phyloP scores from a whole-genome alignment of 2,797 vertebrate species.

The Synanceia verrucosa region DNA sequence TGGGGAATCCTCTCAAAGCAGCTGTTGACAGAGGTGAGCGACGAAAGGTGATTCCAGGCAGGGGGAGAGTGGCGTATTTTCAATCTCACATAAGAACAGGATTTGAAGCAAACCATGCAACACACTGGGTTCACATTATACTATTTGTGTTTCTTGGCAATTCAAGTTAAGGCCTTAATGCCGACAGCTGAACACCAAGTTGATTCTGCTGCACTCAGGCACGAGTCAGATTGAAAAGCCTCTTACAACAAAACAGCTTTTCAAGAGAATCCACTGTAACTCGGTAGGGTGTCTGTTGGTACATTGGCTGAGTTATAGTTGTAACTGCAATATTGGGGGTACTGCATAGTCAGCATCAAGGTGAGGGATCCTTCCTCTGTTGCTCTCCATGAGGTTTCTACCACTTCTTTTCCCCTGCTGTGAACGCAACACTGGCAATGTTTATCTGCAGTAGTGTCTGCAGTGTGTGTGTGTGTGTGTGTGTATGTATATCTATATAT shows the following conservation, averaged over 20 bases:
- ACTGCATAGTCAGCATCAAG: too few relatives aligned
- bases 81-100: conserved; percentile 35
- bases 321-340: background rate
- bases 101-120: conserved; percentile 23
- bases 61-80: conserved; percentile 37
- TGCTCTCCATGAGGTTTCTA: too few relatives aligned
- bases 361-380: too few relatives aligned
- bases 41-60: conserved; percentile 40
- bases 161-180: conserved; percentile 30
- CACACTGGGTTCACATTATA: conserved; percentile 21
- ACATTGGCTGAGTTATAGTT: background rate
- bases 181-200: conserved; percentile 37
- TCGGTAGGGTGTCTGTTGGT: background rate
- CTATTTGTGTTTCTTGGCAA: conserved; percentile 42
- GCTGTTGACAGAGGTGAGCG: conserved; percentile 59
- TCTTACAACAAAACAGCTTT: conserved; percentile 14
- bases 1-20: conserved; percentile 58
- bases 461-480: too few relatives aligned
- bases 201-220: conserved; percentile 21
- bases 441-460: too few relatives aligned
- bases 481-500: too few relatives aligned
- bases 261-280: background rate
- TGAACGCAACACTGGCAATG: too few relatives aligned
- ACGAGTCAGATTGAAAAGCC: conserved; percentile 15
- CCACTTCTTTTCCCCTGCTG: too few relatives aligned